Conservation (phyloP, 1,140 invertebrate genomes). For the Spodoptera litura region DNA sequence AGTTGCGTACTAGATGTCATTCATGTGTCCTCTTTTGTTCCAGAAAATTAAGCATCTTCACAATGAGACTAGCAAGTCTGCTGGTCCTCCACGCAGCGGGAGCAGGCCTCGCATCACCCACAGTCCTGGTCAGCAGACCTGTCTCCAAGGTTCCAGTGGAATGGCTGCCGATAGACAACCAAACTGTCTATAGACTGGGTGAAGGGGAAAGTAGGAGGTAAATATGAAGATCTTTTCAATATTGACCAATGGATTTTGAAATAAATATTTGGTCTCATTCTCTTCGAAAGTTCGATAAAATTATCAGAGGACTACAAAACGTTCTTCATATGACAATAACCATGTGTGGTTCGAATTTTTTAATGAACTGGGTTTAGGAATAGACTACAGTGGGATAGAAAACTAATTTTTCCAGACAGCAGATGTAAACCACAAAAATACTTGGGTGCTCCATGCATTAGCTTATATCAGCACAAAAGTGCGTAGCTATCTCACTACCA, state of each 20-base stretch:
- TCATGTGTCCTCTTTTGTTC: slow-evolving; percentile 38
- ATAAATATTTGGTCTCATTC: no score
- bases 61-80: slow-evolving; percentile 67
- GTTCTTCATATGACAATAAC: no score
- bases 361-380: neutral
- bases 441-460: neutral
- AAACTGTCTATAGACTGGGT: slow-evolving; percentile 73
- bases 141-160: slow-evolving; percentile 62
- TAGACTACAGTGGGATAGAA: neutral
- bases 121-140: slow-evolving; percentile 73
- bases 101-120: slow-evolving; percentile 73
- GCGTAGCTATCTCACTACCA: neutral
- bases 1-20: neutral
- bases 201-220: slow-evolving; percentile 74
- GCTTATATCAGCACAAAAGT: slow-evolving; percentile 4
- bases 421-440: slow-evolving; percentile 1
- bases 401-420: neutral
- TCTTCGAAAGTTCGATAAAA: no score
- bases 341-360: no score
- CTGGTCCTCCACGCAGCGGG: slow-evolving; percentile 73
- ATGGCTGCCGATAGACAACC: slow-evolving; percentile 79
- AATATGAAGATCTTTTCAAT: no score
- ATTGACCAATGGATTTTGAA: no score
- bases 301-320: no score
- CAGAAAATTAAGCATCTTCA: slow-evolving; percentile 66